phyloP scores from a whole-genome alignment of 2,113 vertebrate genomes.

The Zosterops lateralis region DNA sequence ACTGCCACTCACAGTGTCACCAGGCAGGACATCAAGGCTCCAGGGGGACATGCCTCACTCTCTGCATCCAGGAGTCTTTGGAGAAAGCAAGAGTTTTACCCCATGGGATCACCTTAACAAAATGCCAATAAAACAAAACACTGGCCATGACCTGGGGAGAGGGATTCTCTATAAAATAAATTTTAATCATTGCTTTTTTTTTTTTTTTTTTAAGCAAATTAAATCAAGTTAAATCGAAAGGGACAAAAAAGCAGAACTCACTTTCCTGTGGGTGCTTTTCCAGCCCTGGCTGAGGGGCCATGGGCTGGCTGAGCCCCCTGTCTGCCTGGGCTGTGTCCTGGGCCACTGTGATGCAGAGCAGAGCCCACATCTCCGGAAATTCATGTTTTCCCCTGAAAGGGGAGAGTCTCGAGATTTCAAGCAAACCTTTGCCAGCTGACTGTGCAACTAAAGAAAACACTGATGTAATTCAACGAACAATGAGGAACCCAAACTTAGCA shows the following conservation, averaged over 20 bases:
- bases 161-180: not conserved
- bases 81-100: not conserved
- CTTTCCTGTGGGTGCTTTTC: not conserved
- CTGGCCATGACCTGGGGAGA: not conserved
- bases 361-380: slow-evolving; percentile 19
- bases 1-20: not conserved
- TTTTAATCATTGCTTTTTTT: not conserved
- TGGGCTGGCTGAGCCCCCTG: not conserved
- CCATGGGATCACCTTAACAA: not conserved
- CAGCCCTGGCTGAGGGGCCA: not conserved
- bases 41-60: fast-evolving
- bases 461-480: slow-evolving; percentile 53
- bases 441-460: slow-evolving; percentile 64
- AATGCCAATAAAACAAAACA: not conserved
- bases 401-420: slow-evolving; percentile 48
- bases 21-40: not conserved
- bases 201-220: not conserved
- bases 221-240: not conserved
- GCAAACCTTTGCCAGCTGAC: slow-evolving; percentile 53
- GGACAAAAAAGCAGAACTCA: fast-evolving
- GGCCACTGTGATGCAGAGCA: not conserved
- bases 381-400: slow-evolving; percentile 23
- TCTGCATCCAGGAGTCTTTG: not conserved
- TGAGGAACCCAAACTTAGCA: slow-evolving; percentile 61
- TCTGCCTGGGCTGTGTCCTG: not conserved